Evolutionary conservation across 2,888 invertebrate species (phyloP), one percentile per base, ranked within the genome.

Genomic region (Caenorhabditis zanzibari): DNA sequence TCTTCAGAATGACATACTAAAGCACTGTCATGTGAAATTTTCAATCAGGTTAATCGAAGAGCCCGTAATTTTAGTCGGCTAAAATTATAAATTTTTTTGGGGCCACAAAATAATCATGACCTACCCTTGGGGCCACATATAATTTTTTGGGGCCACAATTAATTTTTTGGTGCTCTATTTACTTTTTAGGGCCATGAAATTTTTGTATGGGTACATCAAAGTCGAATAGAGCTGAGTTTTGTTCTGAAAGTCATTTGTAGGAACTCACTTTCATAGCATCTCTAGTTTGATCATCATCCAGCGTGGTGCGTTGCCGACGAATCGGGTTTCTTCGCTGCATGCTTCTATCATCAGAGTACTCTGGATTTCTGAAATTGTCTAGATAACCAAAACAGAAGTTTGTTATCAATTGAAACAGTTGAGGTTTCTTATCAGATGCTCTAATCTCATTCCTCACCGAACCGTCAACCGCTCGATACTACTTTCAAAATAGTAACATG

Each of bases 281-380:
- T 47, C 80, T 82, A 4, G 85, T 86, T 66, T 88, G 85, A 14
- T 83, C 85, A 28, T 85, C 84, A 66, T 88, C 88, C n/a, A 88
- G 80, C 49, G 66, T 44, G 14, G 41, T 81, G 4, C 79, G 59
- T 47, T 87, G 85, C 28, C 86, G 77, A 64, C 85, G 86, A 47
- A 87, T 73, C 32, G 86, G 88, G 73, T 84, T 82, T 19, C 87
- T 75, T 26, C 85, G 81, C 38, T 81, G 84, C 84, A 84, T 84
- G 54, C 75, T 82, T 76, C 69, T 73, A 74, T 82, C 82, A 82
- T 82, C 82, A 47, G 76, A 76, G 77, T 68, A 72, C 52, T 82
- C 82, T 59, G 49, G 76, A 75, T 74, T 83, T 47, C 80, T 69
- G 41, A 49, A 79, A 73, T 10, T 5, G n/a, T 82, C 82, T 59